A percentile compares a stretch with the other conserved stretches of the same genome.
Conservation (phyloP, 2,113 vertebrate genomes). For the Thunnus maccoyii region DNA sequence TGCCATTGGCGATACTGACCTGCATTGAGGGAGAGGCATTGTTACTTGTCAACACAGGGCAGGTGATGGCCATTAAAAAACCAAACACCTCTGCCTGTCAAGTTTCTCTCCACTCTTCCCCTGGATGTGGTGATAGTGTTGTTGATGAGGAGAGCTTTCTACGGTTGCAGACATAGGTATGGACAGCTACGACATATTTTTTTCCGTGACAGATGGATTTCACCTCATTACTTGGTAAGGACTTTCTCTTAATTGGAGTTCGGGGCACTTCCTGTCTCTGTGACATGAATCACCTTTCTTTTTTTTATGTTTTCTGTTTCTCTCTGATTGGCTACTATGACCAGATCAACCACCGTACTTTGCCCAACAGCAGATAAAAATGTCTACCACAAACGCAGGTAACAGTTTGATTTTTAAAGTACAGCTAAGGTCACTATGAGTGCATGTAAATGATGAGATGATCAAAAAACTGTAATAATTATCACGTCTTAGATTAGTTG, state of each 20-base stretch:
- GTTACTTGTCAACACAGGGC: slow-evolving; percentile 49
- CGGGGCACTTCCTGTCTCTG: not conserved
- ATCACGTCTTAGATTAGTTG: slow-evolving; percentile 20
- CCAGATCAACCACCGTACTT: not conserved
- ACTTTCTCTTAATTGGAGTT: slow-evolving; percentile 34
- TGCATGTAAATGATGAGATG: slow-evolving; percentile 1
- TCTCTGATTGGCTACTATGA: not conserved
- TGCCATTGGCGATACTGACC: slow-evolving; percentile 15
- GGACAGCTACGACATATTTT: slow-evolving; percentile 41
- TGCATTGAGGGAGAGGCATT: not conserved
- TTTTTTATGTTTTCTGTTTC: not conserved
- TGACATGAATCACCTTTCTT: not conserved
- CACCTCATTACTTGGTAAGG: slow-evolving; percentile 45
- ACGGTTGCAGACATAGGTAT: slow-evolving; percentile 19
- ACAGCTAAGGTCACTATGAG: not conserved
- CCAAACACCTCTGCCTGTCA: slow-evolving; percentile 56
- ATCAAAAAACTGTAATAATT: slow-evolving; percentile 21
- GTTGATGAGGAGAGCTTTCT: slow-evolving; percentile 11
- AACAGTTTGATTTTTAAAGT: too few species aligned
- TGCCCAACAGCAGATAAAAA: not conserved
- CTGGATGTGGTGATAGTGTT: slow-evolving; percentile 15
- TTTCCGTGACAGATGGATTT: not conserved
- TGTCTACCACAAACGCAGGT: not conserved
- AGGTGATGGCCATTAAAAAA: slow-evolving; percentile 73
- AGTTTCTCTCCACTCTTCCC: slow-evolving; percentile 1